Evolutionary conservation across 2,888 invertebrate genomes (phyloP).

Genomic region (Lomographa bimaculata): DNA sequence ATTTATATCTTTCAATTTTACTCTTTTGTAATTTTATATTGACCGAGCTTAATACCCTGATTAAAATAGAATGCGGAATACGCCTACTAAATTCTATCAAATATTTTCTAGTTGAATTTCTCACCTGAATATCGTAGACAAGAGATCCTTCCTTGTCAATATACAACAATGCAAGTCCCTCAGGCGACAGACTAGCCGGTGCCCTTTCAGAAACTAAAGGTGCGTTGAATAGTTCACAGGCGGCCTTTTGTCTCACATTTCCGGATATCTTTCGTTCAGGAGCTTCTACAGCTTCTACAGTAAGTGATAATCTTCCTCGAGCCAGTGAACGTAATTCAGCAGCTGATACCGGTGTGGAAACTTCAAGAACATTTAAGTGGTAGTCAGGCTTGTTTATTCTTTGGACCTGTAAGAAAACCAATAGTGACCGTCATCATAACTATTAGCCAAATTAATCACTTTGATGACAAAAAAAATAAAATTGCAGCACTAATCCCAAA

Average conservation of each 20-base stretch:
- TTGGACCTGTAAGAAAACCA: slow-evolving; percentile 76
- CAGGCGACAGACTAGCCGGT: slow-evolving; percentile 74
- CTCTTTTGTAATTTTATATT: too few relatives aligned
- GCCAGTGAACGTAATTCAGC: slow-evolving; percentile 90
- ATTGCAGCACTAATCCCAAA: too few relatives aligned
- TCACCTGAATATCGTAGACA: slow-evolving; percentile 88
- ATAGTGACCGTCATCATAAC: too few relatives aligned
- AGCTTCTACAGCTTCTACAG: slow-evolving; percentile 87
- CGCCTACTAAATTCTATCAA: too few relatives aligned
- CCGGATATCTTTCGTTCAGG: slow-evolving; percentile 88
- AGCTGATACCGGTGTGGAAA: slow-evolving; percentile 90
- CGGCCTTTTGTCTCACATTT: slow-evolving; percentile 87
- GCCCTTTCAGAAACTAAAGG: slow-evolving; percentile 83
- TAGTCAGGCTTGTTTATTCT: slow-evolving; percentile 88
- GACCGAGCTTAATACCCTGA: too few relatives aligned
- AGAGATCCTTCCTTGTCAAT: slow-evolving; percentile 91
- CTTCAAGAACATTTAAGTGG: slow-evolving; percentile 90
- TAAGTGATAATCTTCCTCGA: slow-evolving; percentile 88
- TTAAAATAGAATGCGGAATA: too few relatives aligned
- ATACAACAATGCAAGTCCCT: slow-evolving; percentile 90
- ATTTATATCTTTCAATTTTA: too few relatives aligned
- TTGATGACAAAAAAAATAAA: too few relatives aligned
- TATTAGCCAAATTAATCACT: too few relatives aligned
- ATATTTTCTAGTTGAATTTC: not conserved
- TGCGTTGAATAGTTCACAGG: slow-evolving; percentile 92